Evolutionary conservation across 2,888 invertebrate species (phyloP).

Genomic region (Sussaba pulchella): DNA sequence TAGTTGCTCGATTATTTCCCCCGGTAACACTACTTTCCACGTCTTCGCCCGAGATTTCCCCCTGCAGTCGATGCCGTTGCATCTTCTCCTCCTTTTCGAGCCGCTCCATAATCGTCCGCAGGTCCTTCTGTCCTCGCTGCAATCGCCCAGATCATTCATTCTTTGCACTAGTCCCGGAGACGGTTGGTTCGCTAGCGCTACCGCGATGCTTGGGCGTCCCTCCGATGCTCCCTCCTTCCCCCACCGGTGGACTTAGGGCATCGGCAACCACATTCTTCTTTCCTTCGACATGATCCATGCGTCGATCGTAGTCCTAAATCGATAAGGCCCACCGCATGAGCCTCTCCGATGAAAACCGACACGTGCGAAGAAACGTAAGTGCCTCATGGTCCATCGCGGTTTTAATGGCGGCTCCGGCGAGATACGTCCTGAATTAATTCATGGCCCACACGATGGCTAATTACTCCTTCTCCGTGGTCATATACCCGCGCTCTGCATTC

Average conservation of each 20-base stretch:
- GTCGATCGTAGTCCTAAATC: constrained; percentile 27
- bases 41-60: background rate
- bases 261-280: constrained; percentile 17
- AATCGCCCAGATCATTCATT: background rate
- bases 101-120: too few relatives aligned
- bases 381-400: constrained; percentile 44
- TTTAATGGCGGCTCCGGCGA: constrained; percentile 8
- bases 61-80: too few relatives aligned
- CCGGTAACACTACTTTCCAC: background rate
- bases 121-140: too few relatives aligned
- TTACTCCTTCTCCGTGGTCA: constrained; percentile 47
- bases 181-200: background rate
- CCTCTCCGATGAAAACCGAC: constrained; percentile 1
- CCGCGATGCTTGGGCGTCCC: background rate
- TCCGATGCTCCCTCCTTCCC: background rate
- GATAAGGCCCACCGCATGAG: constrained; percentile 35
- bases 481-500: constrained; percentile 24
- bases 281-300: constrained; percentile 16
- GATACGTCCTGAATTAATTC: constrained; percentile 27
- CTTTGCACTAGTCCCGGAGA: background rate
- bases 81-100: background rate
- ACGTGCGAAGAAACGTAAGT: too few relatives aligned
- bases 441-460: constrained; percentile 36
- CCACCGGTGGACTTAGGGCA: background rate
- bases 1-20: background rate